Percentiles rank a stretch among this genome's conserved stretches.
phyloP scores from a whole-genome alignment of 2,888 invertebrate species.

The Limnephilus lunatus region DNA sequence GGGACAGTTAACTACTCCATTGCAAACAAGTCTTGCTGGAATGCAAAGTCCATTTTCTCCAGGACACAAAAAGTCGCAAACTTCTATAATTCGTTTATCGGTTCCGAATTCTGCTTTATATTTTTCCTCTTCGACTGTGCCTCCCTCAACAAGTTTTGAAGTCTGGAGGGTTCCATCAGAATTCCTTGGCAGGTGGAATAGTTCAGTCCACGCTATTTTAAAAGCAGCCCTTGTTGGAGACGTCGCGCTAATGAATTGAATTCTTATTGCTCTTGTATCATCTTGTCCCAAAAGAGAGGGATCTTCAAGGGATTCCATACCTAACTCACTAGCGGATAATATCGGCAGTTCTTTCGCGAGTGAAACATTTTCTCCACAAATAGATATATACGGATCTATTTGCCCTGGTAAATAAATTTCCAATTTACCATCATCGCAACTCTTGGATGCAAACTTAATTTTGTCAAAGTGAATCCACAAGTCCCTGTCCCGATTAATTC shows the following conservation, averaged over 20 bases:
- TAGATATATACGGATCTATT: conserved; percentile 85
- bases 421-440: conserved; percentile 91
- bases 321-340: conserved; percentile 86
- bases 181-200: conserved; percentile 90
- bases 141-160: conserved; percentile 84
- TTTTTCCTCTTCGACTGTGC: conserved; percentile 70
- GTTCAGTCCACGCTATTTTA: conserved; percentile 93
- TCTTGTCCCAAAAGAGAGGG: conserved; percentile 78
- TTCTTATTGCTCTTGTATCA: conserved; percentile 81
- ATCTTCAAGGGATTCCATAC: conserved; percentile 78
- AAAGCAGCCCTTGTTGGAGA: conserved; percentile 91
- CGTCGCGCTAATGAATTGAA: conserved; percentile 86
- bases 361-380: conserved; percentile 92
- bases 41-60: conserved; percentile 90
- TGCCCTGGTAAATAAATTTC: conserved; percentile 87
- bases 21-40: conserved; percentile 89
- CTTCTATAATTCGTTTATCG: conserved; percentile 72
- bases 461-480: conserved; percentile 92
- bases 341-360: conserved; percentile 88
- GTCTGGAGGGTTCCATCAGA: conserved; percentile 88
- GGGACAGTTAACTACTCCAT: conserved; percentile 92
- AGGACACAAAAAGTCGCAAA: conserved; percentile 92
- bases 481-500: conserved; percentile 89
- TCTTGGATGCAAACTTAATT: conserved; percentile 89
- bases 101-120: conserved; percentile 70